Evolutionary conservation across 2,888 invertebrate species (phyloP).

Genomic region (Pogonocherus hispidulus): DNA sequence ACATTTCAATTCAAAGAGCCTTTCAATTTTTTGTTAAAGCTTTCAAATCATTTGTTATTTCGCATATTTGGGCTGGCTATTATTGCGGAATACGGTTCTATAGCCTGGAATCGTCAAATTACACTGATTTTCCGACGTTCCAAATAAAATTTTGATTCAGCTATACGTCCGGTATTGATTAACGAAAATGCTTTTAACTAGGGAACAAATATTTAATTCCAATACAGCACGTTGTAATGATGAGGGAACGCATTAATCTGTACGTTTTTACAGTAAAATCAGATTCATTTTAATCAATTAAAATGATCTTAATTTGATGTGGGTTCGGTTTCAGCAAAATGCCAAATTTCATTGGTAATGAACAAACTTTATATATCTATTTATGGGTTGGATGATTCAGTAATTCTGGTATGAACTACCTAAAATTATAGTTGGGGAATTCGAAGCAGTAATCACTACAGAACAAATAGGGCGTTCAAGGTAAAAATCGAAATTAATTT

Average conservation of each 20-base stretch:
- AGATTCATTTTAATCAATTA: neutral
- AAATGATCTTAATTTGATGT: neutral
- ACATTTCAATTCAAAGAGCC: no score
- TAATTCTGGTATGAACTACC: no score
- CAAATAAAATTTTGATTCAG: neutral
- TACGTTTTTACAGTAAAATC: neutral
- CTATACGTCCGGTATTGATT: neutral
- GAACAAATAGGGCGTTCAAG: no score
- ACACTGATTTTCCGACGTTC: neutral
- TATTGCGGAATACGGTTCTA: neutral
- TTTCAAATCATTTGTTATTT: neutral
- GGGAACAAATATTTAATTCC: neutral
- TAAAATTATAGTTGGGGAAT: no score
- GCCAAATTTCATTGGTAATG: no score
- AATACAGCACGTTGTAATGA: neutral
- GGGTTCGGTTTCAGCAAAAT: no score
- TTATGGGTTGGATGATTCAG: no score
- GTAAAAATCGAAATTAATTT: no score
- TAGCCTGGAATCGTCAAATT: neutral
- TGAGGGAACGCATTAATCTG: neutral
- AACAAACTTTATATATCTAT: no score
- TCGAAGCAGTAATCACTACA: no score
- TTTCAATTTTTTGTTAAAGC: no score
- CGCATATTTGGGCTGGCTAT: neutral
- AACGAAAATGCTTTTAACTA: neutral